These are phyloP conservation scores for Megaptera novaeangliae DNA, from an alignment of 2,113 vertebrate species.

Conservation along the genomic window DNA sequence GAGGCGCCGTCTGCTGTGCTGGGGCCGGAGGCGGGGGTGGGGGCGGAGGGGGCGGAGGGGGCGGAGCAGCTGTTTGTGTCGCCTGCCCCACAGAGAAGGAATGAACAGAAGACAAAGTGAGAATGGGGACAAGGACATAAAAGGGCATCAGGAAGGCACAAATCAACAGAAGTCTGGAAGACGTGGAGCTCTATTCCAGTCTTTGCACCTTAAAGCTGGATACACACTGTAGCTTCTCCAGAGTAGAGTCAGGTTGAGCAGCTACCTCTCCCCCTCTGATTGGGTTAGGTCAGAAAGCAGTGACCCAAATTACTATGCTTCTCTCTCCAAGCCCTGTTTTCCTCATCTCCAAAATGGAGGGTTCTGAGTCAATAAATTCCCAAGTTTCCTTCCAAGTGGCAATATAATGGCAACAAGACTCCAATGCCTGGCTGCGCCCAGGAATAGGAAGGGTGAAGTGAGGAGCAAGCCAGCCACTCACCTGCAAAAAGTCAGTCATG, in stretches of 20 bases:
- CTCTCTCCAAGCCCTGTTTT: background rate
- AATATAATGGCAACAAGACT: background rate
- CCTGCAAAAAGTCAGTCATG: constrained; percentile 91
- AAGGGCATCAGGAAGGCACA: background rate
- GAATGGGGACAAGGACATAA: background rate
- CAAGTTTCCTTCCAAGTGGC: background rate
- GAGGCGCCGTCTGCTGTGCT: constrained; percentile 53
- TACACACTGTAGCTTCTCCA: background rate
- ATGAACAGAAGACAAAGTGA: background rate
- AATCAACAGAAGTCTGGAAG: background rate
- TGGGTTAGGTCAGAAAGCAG: background rate
- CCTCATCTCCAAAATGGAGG: background rate
- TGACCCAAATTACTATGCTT: background rate
- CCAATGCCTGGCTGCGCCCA: background rate
- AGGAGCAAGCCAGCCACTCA: constrained; percentile 52
- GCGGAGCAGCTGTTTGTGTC: constrained; percentile 55
- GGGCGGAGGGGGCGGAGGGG: constrained; percentile 38
- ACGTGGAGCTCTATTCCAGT: background rate
- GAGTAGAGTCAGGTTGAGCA: background rate
- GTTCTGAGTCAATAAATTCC: background rate
- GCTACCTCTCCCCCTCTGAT: background rate
- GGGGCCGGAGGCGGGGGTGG: constrained; percentile 56
- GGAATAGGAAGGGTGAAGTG: fast-evolving
- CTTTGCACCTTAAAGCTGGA: background rate
- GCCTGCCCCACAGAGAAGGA: constrained; percentile 58